Conservation (phyloP, 2,888 invertebrate genomes). For the Eupithecia exiguata region DNA sequence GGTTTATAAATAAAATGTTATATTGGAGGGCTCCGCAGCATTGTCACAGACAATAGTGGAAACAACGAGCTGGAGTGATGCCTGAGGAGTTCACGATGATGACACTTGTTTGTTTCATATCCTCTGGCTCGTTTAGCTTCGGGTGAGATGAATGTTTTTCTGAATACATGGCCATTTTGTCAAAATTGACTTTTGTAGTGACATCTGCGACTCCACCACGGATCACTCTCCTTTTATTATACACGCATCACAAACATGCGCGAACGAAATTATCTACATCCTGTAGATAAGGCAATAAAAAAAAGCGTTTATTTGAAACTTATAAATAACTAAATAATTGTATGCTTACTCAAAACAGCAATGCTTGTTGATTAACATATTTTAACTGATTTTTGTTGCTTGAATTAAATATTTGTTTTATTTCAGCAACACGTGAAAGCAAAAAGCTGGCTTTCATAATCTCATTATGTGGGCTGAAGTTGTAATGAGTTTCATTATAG, state of each 20-base stretch:
- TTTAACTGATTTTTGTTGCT: neutral
- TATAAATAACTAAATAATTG: too few species aligned
- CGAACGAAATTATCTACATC: conserved; percentile 17
- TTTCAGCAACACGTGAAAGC: conserved; percentile 25
- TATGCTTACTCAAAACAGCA: too few species aligned
- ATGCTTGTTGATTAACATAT: neutral
- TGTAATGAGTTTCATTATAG: conserved; percentile 45
- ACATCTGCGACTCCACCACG: conserved; percentile 59
- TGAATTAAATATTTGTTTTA: neutral
- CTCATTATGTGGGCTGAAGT: conserved; percentile 39
- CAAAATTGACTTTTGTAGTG: conserved; percentile 77
- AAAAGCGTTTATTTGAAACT: too few species aligned
- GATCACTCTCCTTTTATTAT: conserved; percentile 42
- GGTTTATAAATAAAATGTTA: conserved; percentile 35
- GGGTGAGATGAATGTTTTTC: conserved; percentile 67
- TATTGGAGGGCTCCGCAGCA: conserved; percentile 36
- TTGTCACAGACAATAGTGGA: conserved; percentile 53
- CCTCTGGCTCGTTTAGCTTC: conserved; percentile 66
- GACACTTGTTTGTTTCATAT: conserved; percentile 81
- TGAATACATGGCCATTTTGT: conserved; percentile 65
- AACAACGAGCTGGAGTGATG: conserved; percentile 53
- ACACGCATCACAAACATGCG: conserved; percentile 26
- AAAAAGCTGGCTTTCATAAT: conserved; percentile 20
- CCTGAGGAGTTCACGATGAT: conserved; percentile 70
- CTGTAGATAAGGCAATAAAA: conserved; percentile 8